These are phyloP conservation scores for Potamarius usumacintae DNA, from an alignment of 2,113 vertebrate genomes.

Conservation along the genomic window DNA sequence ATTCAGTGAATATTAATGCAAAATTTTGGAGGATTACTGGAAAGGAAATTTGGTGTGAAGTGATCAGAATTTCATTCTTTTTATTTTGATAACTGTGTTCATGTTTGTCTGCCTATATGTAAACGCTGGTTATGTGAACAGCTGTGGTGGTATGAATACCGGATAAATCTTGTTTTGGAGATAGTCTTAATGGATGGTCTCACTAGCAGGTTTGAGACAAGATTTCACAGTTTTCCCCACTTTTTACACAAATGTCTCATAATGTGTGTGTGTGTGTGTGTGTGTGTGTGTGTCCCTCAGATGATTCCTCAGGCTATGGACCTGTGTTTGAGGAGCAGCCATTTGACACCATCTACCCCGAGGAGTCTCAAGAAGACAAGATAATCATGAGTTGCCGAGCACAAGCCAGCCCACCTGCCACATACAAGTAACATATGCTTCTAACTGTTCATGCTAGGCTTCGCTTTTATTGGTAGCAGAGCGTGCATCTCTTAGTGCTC, in stretches of 20 bases:
- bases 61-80: neutral
- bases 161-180: neutral
- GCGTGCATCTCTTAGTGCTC: neutral
- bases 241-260: neutral
- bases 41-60: neutral
- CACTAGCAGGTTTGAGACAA: neutral
- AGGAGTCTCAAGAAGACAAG: slow-evolving; percentile 91
- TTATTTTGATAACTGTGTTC: neutral
- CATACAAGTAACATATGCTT: slow-evolving; percentile 86
- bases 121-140: neutral
- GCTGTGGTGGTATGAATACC: neutral
- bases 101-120: neutral
- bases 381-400: slow-evolving; percentile 90
- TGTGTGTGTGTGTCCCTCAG: slow-evolving; percentile 62
- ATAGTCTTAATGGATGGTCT: neutral
- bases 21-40: neutral
- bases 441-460: slow-evolving; percentile 35
- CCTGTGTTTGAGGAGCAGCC: slow-evolving; percentile 97
- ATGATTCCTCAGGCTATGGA: slow-evolving; percentile 86
- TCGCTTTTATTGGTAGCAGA: neutral
- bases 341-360: slow-evolving; percentile 91
- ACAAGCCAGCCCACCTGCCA: slow-evolving; percentile 83
- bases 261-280: neutral
- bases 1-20: neutral
- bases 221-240: neutral